Evolutionary conservation across 2,113 vertebrate genomes (phyloP).

Genomic region (Hippolais icterina): DNA sequence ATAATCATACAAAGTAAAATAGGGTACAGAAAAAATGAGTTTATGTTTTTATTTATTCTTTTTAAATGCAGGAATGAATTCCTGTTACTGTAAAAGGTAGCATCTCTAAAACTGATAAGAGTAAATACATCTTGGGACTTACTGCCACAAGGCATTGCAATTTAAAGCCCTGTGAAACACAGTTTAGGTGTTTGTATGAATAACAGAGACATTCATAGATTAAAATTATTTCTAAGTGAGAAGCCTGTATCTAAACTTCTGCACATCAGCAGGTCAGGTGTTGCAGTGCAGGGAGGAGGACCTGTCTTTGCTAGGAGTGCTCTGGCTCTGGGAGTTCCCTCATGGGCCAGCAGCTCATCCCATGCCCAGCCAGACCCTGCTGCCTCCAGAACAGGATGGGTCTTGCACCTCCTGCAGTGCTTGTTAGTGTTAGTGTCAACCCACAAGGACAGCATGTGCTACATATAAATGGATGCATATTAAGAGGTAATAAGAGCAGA

Average conservation of each 20-base stretch:
- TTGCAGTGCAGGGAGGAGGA: background rate
- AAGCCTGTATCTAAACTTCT: background rate
- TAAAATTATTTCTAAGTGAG: background rate
- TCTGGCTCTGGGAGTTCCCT: background rate
- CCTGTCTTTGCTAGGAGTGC: background rate
- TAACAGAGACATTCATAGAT: background rate
- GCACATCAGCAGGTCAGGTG: background rate
- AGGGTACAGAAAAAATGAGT: background rate
- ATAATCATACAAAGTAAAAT: background rate
- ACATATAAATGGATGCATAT: background rate
- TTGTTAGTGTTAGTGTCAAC: background rate
- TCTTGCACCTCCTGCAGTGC: background rate
- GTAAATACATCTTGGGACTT: background rate
- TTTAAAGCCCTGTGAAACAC: background rate
- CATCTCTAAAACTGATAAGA: background rate
- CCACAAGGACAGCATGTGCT: background rate
- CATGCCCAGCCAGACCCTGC: background rate
- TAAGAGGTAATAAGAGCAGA: background rate
- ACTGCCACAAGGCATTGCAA: background rate
- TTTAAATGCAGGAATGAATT: background rate
- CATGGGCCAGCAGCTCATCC: fast-evolving
- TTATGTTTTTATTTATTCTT: background rate
- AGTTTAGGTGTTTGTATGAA: background rate
- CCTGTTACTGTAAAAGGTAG: background rate
- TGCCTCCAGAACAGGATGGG: background rate